phyloP scores from a whole-genome alignment of 2,888 invertebrate species.

The Spilosoma lubricipeda region DNA sequence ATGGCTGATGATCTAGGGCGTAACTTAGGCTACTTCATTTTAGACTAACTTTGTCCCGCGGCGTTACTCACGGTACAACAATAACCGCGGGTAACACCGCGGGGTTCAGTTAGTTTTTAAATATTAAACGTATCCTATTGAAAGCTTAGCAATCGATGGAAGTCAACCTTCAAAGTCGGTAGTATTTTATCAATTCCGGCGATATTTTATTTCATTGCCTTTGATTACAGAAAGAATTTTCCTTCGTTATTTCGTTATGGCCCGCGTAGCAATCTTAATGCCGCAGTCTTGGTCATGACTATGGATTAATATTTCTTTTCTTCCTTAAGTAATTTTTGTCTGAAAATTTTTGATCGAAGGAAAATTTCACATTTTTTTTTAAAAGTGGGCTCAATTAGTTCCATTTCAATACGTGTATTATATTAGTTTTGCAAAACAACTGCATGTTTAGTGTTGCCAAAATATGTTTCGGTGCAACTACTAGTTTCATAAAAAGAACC shows the following conservation, averaged over 20 bases:
- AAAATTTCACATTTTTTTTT: background rate
- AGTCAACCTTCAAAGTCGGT: background rate
- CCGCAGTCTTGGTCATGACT: background rate
- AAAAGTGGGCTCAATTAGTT: background rate
- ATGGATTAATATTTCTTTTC: background rate
- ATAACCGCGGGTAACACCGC: too few species aligned
- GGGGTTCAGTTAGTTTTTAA: too few species aligned
- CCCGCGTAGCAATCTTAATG: background rate
- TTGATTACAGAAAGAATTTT: slow-evolving; percentile 1
- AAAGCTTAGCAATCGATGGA: background rate
- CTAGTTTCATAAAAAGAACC: background rate
- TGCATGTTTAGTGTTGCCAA: too few species aligned
- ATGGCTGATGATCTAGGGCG: too few species aligned
- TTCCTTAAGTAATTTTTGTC: background rate
- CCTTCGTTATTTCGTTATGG: background rate
- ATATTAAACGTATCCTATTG: background rate
- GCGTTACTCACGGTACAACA: too few species aligned
- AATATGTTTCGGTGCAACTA: background rate
- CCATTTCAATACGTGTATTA: background rate
- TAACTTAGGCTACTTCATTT: too few species aligned
- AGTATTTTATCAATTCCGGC: background rate
- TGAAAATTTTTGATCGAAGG: too few species aligned
- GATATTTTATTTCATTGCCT: slow-evolving; percentile 1
- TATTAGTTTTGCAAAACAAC: too few species aligned
- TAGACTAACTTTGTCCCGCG: too few species aligned